Base-by-base conservation (phyloP, 2,888 invertebrate species). In the Heliconius aoede region DNA sequence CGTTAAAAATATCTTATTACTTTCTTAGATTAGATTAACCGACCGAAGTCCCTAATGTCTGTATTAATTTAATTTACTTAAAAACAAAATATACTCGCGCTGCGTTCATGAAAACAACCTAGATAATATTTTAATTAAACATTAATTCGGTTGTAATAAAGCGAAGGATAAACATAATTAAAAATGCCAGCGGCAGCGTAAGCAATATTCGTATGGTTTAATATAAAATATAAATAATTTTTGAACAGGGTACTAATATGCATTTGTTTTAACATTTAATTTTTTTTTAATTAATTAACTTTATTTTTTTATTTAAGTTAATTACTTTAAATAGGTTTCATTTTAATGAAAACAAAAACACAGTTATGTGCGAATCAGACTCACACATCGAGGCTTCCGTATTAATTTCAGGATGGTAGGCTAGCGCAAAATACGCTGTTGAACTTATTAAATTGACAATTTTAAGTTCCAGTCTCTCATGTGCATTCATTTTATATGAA, bases 141-240 rank as follows among this genome's bases (percentile, higher is more conserved):
- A 85, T 86, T 83, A 85, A 86, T 86, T 84, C 80, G 80, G 76
- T 78, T 81, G 84, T 83, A 84, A 85, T 85, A 85, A 85, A 85
- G 79, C 82, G 84, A 81, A 82, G 81, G 80, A 84, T 87, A 86
- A 86, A 87, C 82, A 86, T 86, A 87, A 89, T 89, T 88, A 87
- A 88, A 89, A 88, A 86, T 80, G 85, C 83, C 83, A 83, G 74
- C 75, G 80, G 78, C 82, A 83, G 77, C 78, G 82, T 74, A 80
- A 73, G 75, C 81, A 72, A 83, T 82, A 81, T 82, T 78, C 76
- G 73, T 80, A 64, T 74, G 62, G 74, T 78, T 76, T 78, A 80
- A 81, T 32, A 26, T 80, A 76, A 76, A 76, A 81, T 55, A 79
- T 79, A 79, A 80, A 82, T 81, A 79, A 76, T 80, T 73, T 13